Conservation (phyloP, 2,888 invertebrate species). For the Timema cristinae region DNA sequence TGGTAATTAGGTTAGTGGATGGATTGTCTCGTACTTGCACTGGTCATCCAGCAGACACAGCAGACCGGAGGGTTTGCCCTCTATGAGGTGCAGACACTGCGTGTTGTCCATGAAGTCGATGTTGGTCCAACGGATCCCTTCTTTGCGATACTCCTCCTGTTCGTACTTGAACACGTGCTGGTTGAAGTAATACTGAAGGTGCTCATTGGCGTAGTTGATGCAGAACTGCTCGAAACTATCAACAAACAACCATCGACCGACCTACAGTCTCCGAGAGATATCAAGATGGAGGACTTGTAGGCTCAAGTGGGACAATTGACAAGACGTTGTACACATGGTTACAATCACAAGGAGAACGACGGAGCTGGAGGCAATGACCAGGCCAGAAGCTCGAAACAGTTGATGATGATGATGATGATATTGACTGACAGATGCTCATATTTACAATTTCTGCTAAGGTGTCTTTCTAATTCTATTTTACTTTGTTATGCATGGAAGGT, state of each 20-base stretch:
- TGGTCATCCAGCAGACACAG: slow-evolving; percentile 91
- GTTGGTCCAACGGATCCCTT: slow-evolving; percentile 92
- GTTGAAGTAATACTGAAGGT: slow-evolving; percentile 95
- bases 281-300: not conserved
- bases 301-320: too few relatives aligned
- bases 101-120: slow-evolving; percentile 96
- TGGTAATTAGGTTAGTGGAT: not conserved
- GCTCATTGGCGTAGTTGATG: slow-evolving; percentile 97
- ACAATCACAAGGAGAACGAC: too few relatives aligned
- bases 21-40: slow-evolving; percentile 72
- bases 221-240: slow-evolving; percentile 91
- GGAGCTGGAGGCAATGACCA: too few relatives aligned
- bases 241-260: not conserved
- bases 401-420: too few relatives aligned
- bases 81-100: slow-evolving; percentile 87
- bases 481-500: too few relatives aligned
- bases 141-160: slow-evolving; percentile 90
- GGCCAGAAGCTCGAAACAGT: too few relatives aligned
- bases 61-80: slow-evolving; percentile 84
- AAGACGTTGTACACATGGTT: too few relatives aligned
- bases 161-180: slow-evolving; percentile 98
- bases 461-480: too few relatives aligned
- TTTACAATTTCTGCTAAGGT: too few relatives aligned
- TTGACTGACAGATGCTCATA: too few relatives aligned
- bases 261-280: not conserved